These are phyloP conservation scores for Drosophila mojavensis DNA, from an alignment of 1,140 invertebrate species.

Conservation along the genomic window DNA sequence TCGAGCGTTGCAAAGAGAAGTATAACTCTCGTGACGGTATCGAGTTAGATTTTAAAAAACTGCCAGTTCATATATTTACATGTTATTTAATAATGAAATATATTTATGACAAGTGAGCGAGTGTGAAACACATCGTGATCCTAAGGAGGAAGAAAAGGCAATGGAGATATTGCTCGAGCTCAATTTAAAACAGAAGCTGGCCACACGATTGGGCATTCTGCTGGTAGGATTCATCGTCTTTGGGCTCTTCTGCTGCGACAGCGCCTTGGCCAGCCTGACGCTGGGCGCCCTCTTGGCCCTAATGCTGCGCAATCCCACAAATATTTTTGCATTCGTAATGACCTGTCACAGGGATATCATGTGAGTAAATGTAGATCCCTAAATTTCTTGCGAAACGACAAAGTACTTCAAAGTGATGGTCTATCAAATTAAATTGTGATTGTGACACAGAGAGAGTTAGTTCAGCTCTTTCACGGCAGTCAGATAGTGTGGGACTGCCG, in stretches of 20 bases:
- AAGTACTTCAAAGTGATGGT: not conserved
- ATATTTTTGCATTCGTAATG: conserved; percentile 59
- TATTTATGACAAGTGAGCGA: conserved; percentile 55
- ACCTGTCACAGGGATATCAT: conserved; percentile 60
- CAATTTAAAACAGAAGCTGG: conserved; percentile 71
- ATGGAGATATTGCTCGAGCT: conserved; percentile 76
- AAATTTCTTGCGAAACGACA: not conserved
- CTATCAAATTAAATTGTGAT: not conserved
- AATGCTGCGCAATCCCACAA: conserved; percentile 58
- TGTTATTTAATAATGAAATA: conserved; percentile 24
- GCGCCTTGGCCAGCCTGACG: conserved; percentile 51
- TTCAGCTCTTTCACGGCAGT: not conserved
- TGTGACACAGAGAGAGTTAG: not conserved
- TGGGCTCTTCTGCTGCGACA: conserved; percentile 48
- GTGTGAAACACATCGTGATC: conserved; percentile 32
- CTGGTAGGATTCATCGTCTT: conserved; percentile 57
- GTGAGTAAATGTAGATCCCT: conserved; percentile 49
- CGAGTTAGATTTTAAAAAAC: conserved; percentile 28
- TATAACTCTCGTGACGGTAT: conserved; percentile 13
- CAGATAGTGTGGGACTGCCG: not conserved
- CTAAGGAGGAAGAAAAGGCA: conserved; percentile 40
- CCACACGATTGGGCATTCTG: conserved; percentile 58
- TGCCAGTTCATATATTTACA: conserved; percentile 8
- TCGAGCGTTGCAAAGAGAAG: not conserved
- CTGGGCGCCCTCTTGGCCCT: conserved; percentile 66